Percentiles rank a stretch among this genome's conserved stretches.
Evolutionary conservation across 2,797 vertebrate genomes (phyloP).

Genomic region (Pseudochirops corinnae): DNA sequence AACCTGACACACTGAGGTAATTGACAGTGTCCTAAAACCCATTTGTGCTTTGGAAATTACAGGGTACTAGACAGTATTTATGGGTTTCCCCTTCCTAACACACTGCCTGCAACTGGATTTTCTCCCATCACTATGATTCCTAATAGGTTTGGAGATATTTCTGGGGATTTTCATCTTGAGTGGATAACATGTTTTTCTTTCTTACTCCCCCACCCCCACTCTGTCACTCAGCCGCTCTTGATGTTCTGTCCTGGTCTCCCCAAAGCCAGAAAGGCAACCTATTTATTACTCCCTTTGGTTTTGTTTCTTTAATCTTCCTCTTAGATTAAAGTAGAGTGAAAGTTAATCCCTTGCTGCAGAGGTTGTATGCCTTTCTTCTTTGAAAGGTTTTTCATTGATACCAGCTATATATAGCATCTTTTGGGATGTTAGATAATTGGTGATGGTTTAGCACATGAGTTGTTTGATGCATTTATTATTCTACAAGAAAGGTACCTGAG

Average conservation of each 20-base stretch:
- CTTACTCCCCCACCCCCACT: neutral
- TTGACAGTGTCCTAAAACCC: constrained; percentile 3
- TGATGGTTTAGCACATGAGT: neutral
- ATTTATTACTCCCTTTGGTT: constrained; percentile 17
- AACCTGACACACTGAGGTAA: neutral
- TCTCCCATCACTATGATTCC: neutral
- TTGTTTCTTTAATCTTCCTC: constrained; percentile 6
- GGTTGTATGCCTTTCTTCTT: constrained; percentile 14
- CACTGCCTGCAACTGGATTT: constrained; percentile 6
- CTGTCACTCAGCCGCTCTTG: neutral
- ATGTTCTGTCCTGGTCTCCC: neutral
- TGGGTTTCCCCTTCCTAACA: constrained; percentile 5
- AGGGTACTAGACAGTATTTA: neutral
- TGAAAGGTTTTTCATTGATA: constrained; percentile 15
- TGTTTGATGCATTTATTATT: neutral
- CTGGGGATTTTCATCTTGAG: constrained; percentile 2
- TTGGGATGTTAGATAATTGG: constrained; percentile 18
- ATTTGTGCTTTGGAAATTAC: neutral
- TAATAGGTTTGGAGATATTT: constrained; percentile 17
- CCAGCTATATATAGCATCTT: neutral
- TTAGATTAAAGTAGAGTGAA: constrained; percentile 12
- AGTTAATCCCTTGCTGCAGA: constrained; percentile 18
- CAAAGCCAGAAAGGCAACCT: constrained; percentile 6
- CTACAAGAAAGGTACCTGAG: neutral
- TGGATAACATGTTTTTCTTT: constrained; percentile 6